These are phyloP conservation scores for Chloromyia formosa DNA, from an alignment of 2,888 invertebrate species.

Conservation along the genomic window DNA sequence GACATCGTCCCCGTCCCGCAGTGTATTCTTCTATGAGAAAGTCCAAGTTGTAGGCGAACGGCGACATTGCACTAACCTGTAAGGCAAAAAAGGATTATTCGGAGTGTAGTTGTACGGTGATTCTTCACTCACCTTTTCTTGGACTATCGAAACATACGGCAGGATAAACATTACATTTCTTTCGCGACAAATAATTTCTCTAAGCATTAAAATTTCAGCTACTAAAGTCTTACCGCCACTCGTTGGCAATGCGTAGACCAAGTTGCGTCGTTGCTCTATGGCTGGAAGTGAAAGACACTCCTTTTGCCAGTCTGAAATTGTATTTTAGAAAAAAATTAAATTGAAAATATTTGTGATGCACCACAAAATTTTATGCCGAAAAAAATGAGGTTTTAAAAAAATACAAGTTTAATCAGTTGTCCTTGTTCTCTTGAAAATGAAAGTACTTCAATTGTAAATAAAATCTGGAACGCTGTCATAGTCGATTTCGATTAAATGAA, in stretches of 20 bases:
- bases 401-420: too few relatives aligned
- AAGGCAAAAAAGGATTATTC: too few relatives aligned
- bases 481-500: too few relatives aligned
- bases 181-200: constrained; percentile 81
- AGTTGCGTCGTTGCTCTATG: constrained; percentile 76
- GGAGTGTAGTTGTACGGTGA: too few relatives aligned
- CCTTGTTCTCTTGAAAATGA: too few relatives aligned
- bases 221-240: constrained; percentile 98
- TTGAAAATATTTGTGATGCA: too few relatives aligned
- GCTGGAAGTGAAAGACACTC: constrained; percentile 87
- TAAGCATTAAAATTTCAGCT: constrained; percentile 92
- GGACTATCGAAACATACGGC: constrained; percentile 96
- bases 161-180: constrained; percentile 88
- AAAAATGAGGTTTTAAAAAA: too few relatives aligned
- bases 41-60: constrained; percentile 85
- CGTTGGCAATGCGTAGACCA: constrained; percentile 93
- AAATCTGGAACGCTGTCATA: too few relatives aligned
- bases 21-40: constrained; percentile 97
- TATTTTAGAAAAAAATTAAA: not conserved
- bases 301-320: constrained; percentile 85
- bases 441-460: too few relatives aligned
- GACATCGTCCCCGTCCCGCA: constrained; percentile 88
- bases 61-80: constrained; percentile 70
- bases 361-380: too few relatives aligned
- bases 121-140: constrained; percentile 81